These are phyloP conservation scores for Anagyrus pseudococci DNA, from an alignment of 2,888 invertebrate genomes.

Conservation along the genomic window DNA sequence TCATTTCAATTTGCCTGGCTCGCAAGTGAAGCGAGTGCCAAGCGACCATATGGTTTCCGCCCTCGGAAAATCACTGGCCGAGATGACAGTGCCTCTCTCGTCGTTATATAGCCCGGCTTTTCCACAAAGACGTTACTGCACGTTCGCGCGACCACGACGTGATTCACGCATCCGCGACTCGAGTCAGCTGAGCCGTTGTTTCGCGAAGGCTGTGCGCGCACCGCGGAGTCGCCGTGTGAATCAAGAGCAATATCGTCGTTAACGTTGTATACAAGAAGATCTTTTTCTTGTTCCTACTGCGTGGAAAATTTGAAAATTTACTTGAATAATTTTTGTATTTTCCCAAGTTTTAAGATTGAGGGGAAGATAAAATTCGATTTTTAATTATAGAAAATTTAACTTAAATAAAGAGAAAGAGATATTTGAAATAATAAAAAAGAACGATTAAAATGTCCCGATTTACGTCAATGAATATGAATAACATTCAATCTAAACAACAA, in stretches of 20 bases:
- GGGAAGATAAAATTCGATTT: no score
- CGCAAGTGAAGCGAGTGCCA: constrained; percentile 5
- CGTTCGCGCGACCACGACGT: neutral
- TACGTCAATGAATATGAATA: neutral
- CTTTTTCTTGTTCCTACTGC: no score
- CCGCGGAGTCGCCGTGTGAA: neutral
- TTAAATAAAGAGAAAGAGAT: no score
- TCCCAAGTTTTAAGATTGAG: no score
- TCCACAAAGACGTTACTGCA: neutral
- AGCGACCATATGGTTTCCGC: constrained; percentile 14
- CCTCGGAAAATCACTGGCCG: constrained; percentile 22
- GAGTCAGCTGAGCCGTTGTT: neutral
- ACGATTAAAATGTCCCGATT: neutral
- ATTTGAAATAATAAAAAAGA: neutral
- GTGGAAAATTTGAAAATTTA: no score
- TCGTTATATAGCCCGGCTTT: neutral
- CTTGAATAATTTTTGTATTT: no score
- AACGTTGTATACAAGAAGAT: no score
- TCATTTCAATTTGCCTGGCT: constrained; percentile 45
- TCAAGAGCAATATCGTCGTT: neutral
- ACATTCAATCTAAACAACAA: neutral
- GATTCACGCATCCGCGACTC: neutral
- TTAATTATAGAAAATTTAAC: no score
- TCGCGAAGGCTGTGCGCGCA: neutral
- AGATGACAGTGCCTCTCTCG: neutral